Evolutionary conservation across 2,888 invertebrate genomes (phyloP), one percentile per base, ranked within the genome.

Genomic region (Drosophila rubida): DNA sequence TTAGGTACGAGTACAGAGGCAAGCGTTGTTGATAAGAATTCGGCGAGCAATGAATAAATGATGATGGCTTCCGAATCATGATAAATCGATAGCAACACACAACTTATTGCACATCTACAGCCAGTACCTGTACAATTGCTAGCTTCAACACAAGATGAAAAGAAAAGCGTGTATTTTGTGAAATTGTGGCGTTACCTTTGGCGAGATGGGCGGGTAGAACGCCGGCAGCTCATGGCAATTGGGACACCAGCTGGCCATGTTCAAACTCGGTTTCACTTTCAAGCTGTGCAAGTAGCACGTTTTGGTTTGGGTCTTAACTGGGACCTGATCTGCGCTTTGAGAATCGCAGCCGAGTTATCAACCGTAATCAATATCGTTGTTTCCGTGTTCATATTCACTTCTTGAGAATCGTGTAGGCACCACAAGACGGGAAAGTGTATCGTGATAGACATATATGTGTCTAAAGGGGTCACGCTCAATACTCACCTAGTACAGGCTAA

Each of bases 401-500:
- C 88, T 85, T 77, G 44, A 48, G 39, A 57, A 11, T n/a, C 45
- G 48, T 51, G 16, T 59, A 27, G 19, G 45, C 4, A 35, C 35
- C 54, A 25, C 49, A 46, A 77, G 44, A 60, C 61, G 44, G 60
- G 48, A 65, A 59, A 68, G 42, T 67, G 68, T 79, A 41, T 42
- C 25, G 39, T 51, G 25, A n/a, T 49, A n/a, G 11, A 30, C 37
- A 19, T 19, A 58, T 27, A 32, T 23, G 22, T 7, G 37, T 27
- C 7, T 7, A 14, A 11, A 9, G 41, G 42, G 22, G 9, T 6
- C 9, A 25, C 22, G 25, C 13, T 32, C 30, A 13, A n/a, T n/a
- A n/a, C 91, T 89, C 84, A 92, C 92, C 92, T 92, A 92, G 90
- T 91, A 91, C 92, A 92, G 91, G 90, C 92, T 91, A 91, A 90